phyloP scores from a whole-genome alignment of 2,797 vertebrate species.

The Lepus oiostolus region DNA sequence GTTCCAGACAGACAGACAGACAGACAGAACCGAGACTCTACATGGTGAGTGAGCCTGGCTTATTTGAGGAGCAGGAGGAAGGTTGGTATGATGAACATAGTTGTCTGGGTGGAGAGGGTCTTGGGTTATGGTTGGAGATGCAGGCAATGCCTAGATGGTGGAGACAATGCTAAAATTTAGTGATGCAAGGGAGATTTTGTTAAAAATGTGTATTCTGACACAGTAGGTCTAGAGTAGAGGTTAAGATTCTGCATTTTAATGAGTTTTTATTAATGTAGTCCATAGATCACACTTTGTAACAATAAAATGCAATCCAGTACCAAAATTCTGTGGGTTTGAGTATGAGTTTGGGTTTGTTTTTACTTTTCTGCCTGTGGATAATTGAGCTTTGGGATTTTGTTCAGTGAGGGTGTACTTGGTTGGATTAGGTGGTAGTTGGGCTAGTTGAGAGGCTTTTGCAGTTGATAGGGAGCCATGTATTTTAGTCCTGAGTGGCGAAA shows the following conservation, averaged over 20 bases:
- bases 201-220: neutral
- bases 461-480: neutral
- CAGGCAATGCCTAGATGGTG: neutral
- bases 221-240: neutral
- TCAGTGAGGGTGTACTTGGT: neutral
- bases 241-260: neutral
- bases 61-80: neutral
- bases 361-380: neutral
- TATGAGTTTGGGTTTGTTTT: neutral
- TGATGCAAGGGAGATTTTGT: neutral
- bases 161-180: no score
- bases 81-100: neutral
- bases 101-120: neutral
- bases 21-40: neutral
- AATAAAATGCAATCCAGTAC: neutral
- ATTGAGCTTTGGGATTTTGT: neutral
- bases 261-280: neutral
- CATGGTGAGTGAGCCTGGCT: neutral
- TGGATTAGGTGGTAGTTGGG: neutral
- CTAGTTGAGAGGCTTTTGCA: neutral
- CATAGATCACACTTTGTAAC: neutral
- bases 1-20: conserved; percentile 19
- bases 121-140: neutral
- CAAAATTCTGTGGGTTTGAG: neutral
- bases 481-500: neutral